phyloP scores from a whole-genome alignment of 2,888 invertebrate genomes.

The Cephus runcator region DNA sequence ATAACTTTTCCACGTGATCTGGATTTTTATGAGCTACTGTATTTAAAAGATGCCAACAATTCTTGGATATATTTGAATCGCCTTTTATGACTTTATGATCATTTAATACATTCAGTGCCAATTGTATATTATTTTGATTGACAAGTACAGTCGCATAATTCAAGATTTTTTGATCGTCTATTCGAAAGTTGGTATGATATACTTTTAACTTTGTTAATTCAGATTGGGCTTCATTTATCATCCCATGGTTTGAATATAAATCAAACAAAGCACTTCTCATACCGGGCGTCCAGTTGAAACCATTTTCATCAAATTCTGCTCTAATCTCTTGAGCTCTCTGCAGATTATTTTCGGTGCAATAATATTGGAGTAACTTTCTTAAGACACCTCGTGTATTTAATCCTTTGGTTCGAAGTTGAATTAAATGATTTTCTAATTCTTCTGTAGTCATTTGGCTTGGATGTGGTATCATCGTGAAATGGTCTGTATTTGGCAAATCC shows the following conservation, averaged over 20 bases:
- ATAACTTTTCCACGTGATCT: slow-evolving; percentile 66
- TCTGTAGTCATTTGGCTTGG: slow-evolving; percentile 72
- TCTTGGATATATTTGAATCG: slow-evolving; percentile 58
- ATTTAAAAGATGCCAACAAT: slow-evolving; percentile 73
- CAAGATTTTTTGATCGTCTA: slow-evolving; percentile 76
- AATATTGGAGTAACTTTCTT: slow-evolving; percentile 71
- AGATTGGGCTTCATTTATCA: slow-evolving; percentile 69
- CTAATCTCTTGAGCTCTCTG: slow-evolving; percentile 69
- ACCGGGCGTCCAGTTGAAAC: slow-evolving; percentile 67
- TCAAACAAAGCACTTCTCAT: slow-evolving; percentile 76
- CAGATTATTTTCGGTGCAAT: slow-evolving; percentile 70
- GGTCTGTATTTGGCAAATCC: not conserved
- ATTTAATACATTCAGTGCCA: slow-evolving; percentile 67
- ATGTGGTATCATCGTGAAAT: slow-evolving; percentile 18
- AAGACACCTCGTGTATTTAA: slow-evolving; percentile 76
- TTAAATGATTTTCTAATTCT: slow-evolving; percentile 73
- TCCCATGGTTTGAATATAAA: slow-evolving; percentile 69
- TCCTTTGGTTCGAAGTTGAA: slow-evolving; percentile 74
- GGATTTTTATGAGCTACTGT: slow-evolving; percentile 66
- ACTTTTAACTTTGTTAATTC: slow-evolving; percentile 68
- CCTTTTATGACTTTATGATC: slow-evolving; percentile 55
- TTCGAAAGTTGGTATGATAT: slow-evolving; percentile 68
- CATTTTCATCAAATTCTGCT: slow-evolving; percentile 67
- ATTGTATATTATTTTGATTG: slow-evolving; percentile 60
- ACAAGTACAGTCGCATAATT: slow-evolving; percentile 73